Evolutionary conservation across 2,797 vertebrate genomes (phyloP).

Genomic region (Pangasius mekongensis): DNA sequence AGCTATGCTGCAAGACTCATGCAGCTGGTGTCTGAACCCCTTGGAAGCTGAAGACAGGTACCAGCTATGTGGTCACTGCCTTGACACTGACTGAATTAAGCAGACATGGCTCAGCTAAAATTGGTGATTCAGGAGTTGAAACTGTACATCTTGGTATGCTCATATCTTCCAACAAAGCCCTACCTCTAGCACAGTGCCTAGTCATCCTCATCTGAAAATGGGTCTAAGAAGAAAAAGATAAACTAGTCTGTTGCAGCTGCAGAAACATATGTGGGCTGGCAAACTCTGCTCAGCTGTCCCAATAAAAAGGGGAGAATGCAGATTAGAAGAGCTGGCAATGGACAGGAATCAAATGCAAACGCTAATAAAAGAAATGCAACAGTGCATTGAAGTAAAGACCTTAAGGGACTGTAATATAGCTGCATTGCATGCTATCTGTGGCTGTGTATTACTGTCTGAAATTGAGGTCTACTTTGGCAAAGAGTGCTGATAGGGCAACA

Average conservation of each 20-base stretch:
- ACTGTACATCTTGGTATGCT: not conserved
- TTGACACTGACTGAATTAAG: not conserved
- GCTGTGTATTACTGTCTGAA: not conserved
- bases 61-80: not conserved
- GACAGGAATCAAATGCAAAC: not conserved
- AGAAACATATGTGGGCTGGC: not conserved
- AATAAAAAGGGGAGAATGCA: not conserved
- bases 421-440: not conserved
- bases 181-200: not conserved
- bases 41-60: not conserved
- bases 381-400: not conserved
- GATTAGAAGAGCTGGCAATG: not conserved
- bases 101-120: not conserved
- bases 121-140: not conserved
- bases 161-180: not conserved
- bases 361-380: no score
- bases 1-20: not conserved
- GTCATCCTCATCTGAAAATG: not conserved
- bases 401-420: not conserved
- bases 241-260: not conserved
- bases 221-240: not conserved
- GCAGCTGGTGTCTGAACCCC: not conserved
- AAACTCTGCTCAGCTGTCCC: not conserved
- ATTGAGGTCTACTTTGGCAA: not conserved
- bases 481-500: not conserved